Conservation (phyloP, 1,140 invertebrate genomes). For the Monochamus saltuarius region DNA sequence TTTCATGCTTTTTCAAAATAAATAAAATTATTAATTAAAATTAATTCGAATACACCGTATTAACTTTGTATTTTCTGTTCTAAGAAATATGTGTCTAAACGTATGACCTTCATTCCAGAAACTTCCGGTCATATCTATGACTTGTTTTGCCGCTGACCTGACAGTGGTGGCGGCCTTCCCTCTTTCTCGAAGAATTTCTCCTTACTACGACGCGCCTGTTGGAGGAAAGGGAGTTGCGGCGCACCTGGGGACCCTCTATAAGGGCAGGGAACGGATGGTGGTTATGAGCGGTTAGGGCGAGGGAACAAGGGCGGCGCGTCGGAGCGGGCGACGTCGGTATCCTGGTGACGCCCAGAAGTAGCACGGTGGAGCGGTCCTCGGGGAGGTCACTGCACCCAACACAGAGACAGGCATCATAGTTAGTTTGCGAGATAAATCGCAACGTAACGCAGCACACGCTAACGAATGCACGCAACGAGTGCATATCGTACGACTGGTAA, state of each 20-base stretch:
- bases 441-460: too few species aligned
- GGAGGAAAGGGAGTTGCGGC: constrained; percentile 17
- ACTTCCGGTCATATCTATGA: too few species aligned
- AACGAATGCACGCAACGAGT: too few species aligned
- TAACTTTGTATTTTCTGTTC: too few species aligned
- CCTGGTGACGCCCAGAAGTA: constrained; percentile 48
- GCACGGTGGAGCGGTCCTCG: constrained; percentile 45
- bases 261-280: background rate
- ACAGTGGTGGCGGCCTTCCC: background rate
- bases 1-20: too few species aligned
- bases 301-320: constrained; percentile 44
- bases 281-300: constrained; percentile 17
- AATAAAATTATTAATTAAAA: too few species aligned
- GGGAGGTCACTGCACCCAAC: constrained; percentile 47
- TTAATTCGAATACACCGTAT: too few species aligned
- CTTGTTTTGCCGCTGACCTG: background rate
- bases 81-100: too few species aligned
- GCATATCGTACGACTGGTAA: background rate
- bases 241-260: constrained; percentile 19
- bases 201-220: constrained; percentile 8
- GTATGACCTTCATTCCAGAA: too few species aligned
- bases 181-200: constrained; percentile 24
- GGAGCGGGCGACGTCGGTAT: constrained; percentile 45
- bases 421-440: too few species aligned
- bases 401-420: constrained; percentile 6